A percentile compares a stretch with the other conserved stretches of the same genome.
These are phyloP conservation scores for Glyphotaelius pellucidus DNA, from an alignment of 2,888 invertebrate species.

Conservation along the genomic window DNA sequence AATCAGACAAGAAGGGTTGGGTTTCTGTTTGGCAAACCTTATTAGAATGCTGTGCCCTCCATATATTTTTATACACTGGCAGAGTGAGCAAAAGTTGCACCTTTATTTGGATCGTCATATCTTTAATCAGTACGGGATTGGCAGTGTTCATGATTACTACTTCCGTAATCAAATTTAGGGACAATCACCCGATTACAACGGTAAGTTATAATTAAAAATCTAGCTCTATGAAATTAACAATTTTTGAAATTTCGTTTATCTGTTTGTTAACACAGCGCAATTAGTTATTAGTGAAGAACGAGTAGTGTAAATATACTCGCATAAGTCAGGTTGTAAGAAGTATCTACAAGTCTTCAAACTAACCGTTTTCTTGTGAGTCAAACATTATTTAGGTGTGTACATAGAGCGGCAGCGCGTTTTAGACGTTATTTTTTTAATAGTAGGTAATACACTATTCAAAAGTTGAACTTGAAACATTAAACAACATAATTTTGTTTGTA, in stretches of 20 bases:
- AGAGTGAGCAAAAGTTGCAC: background rate
- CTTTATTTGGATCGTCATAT: conserved; percentile 18
- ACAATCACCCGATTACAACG: conserved; percentile 43
- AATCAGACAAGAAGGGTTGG: background rate
- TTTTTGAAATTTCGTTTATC: too few relatives aligned
- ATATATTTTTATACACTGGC: conserved; percentile 43
- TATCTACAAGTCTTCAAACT: too few relatives aligned
- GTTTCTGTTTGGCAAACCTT: background rate
- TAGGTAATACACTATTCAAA: too few relatives aligned
- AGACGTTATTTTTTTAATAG: background rate
- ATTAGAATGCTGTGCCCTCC: background rate
- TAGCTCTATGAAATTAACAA: background rate
- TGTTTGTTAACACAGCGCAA: too few relatives aligned
- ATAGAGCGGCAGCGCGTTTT: background rate
- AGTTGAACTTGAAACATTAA: too few relatives aligned
- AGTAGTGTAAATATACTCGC: too few relatives aligned
- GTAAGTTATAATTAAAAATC: background rate
- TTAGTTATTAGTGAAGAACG: too few relatives aligned
- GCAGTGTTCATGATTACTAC: conserved; percentile 28
- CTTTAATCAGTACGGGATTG: conserved; percentile 12
- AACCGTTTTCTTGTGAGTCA: background rate
- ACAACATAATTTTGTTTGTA: too few relatives aligned
- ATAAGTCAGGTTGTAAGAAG: too few relatives aligned
- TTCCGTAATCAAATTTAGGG: background rate
- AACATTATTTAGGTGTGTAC: background rate